These are phyloP conservation scores for Achlya flavicornis DNA, from an alignment of 2,888 invertebrate species.

Conservation along the genomic window DNA sequence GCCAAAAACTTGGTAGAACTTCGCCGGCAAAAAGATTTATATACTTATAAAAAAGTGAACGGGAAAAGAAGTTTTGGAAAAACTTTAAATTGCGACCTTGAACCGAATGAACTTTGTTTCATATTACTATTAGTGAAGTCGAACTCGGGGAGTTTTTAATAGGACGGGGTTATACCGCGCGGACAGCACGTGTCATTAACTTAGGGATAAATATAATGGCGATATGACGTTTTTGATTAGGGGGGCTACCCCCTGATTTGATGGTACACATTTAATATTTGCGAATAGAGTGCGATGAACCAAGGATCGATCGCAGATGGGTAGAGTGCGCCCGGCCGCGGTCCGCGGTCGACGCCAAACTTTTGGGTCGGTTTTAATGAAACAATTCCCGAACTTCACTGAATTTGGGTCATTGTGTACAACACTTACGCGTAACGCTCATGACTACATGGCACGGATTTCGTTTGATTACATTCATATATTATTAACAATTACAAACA, in stretches of 20 bases:
- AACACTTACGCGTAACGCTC: conserved; percentile 56
- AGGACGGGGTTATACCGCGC: conserved; percentile 66
- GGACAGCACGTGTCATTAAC: conserved; percentile 60
- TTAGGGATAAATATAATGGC: conserved; percentile 56
- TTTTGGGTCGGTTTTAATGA: conserved; percentile 77
- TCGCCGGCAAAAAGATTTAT: conserved; percentile 83
- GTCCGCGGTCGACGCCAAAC: conserved; percentile 65
- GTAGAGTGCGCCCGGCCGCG: conserved; percentile 54
- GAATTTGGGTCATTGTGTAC: conserved; percentile 75
- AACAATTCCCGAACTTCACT: conserved; percentile 70
- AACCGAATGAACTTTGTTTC: conserved; percentile 81
- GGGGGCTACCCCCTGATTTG: conserved; percentile 46
- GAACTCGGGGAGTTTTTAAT: conserved; percentile 74
- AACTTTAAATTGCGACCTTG: conserved; percentile 85
- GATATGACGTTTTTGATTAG: conserved; percentile 57
- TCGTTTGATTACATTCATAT: conserved; percentile 47
- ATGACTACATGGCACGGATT: conserved; percentile 41
- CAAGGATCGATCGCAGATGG: conserved; percentile 65
- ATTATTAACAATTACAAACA: conserved; percentile 29
- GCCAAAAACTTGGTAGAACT: conserved; percentile 82
- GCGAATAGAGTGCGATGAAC: conserved; percentile 68
- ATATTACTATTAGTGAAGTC: conserved; percentile 82
- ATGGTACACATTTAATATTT: conserved; percentile 56
- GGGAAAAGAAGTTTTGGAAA: conserved; percentile 82
- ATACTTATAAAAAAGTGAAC: conserved; percentile 83